Conservation (phyloP, 2,113 vertebrate species). For the Pogona vitticeps region DNA sequence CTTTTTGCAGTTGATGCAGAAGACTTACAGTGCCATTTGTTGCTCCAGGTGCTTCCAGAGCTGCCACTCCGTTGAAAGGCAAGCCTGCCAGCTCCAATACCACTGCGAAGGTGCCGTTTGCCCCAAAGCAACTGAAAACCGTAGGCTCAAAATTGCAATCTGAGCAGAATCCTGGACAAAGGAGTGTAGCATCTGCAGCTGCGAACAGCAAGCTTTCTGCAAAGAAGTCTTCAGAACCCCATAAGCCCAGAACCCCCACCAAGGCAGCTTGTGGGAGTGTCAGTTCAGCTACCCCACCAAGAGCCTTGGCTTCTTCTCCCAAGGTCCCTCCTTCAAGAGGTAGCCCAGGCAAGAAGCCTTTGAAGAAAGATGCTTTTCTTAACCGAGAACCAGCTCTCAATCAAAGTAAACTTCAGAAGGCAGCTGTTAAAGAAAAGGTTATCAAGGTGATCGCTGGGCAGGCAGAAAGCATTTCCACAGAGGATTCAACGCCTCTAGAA, state of each 20-base stretch:
- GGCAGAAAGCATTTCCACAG: neutral
- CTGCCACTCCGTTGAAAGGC: neutral
- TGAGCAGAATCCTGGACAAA: conserved; percentile 49
- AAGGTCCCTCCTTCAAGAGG: neutral
- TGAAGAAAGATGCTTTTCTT: conserved; percentile 1
- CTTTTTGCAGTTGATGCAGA: neutral
- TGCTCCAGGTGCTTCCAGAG: conserved; percentile 12
- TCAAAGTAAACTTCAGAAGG: conserved; percentile 33
- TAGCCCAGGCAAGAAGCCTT: conserved; percentile 4
- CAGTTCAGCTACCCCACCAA: conserved; percentile 7
- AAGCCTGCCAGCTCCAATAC: neutral
- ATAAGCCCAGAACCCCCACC: conserved; percentile 34
- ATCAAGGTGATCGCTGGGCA: neutral
- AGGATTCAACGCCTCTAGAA: neutral
- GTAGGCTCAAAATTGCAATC: conserved; percentile 41
- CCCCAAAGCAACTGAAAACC: conserved; percentile 15
- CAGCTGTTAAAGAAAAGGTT: neutral
- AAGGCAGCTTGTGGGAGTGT: conserved; percentile 37
- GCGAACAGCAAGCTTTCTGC: conserved; percentile 43
- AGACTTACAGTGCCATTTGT: neutral
- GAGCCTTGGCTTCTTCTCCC: neutral
- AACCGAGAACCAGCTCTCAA: conserved; percentile 23
- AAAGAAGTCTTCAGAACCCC: conserved; percentile 60
- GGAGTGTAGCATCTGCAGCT: conserved; percentile 12
- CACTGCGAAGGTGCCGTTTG: conserved; percentile 37